These are phyloP conservation scores for Pyrochroa serraticornis DNA, from an alignment of 2,888 invertebrate genomes.

Conservation along the genomic window DNA sequence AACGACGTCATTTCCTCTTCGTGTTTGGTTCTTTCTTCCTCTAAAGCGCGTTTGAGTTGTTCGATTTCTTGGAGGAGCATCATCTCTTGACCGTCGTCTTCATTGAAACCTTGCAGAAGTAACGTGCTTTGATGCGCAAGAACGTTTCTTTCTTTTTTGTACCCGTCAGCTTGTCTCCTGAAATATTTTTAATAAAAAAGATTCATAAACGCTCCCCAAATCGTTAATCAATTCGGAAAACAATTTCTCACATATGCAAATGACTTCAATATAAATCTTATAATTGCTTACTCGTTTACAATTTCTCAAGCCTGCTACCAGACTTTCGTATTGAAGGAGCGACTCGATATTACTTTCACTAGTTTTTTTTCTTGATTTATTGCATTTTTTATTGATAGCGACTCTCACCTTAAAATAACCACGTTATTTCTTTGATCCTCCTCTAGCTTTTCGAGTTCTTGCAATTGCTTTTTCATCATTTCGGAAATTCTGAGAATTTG, in stretches of 20 bases:
- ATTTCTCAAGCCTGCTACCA: background rate
- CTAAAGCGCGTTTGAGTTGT: conserved; percentile 65
- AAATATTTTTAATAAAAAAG: conserved; percentile 39
- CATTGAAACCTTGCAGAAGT: conserved; percentile 67
- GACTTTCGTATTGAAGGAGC: no score
- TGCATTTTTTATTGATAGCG: background rate
- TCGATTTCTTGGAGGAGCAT: conserved; percentile 68
- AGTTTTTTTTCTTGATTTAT: no score
- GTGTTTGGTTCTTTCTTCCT: conserved; percentile 65
- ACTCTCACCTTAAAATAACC: conserved; percentile 58
- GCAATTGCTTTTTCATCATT: conserved; percentile 69
- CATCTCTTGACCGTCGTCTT: conserved; percentile 61
- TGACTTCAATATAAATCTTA: background rate
- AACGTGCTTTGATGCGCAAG: conserved; percentile 71
- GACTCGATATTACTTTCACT: no score
- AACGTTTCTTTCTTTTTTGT: conserved; percentile 68
- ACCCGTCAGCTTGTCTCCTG: conserved; percentile 64
- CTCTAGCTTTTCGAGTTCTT: conserved; percentile 66
- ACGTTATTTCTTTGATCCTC: conserved; percentile 68
- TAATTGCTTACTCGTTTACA: background rate
- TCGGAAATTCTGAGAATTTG: conserved; percentile 70
- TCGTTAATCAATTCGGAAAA: no score
- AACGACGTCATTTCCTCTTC: conserved; percentile 64
- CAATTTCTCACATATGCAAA: background rate
- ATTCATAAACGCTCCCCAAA: no score